Conservation (phyloP, 2,113 vertebrate genomes). For the Calonectris borealis region DNA sequence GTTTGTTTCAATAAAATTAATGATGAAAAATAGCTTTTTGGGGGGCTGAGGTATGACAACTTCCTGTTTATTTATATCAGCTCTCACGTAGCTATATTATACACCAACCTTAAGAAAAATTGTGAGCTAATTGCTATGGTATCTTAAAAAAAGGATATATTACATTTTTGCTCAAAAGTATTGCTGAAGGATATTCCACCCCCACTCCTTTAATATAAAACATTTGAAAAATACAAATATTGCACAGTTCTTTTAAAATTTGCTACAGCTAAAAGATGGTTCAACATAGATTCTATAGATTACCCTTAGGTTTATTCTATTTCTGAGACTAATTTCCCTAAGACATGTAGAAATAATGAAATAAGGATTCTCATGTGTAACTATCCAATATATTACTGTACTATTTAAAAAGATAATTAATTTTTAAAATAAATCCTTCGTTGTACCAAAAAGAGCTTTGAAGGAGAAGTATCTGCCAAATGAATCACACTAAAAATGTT, state of each 20-base stretch:
- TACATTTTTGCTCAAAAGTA: background rate
- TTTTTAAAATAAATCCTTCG: background rate
- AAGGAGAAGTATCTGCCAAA: background rate
- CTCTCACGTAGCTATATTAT: background rate
- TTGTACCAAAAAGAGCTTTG: background rate
- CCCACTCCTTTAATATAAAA: background rate
- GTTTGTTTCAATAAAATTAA: background rate
- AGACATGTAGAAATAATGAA: background rate
- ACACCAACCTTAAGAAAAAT: background rate
- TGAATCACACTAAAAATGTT: background rate
- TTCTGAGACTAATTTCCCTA: background rate
- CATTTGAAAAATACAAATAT: background rate
- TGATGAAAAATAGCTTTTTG: background rate
- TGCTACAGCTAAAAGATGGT: background rate
- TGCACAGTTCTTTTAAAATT: background rate
- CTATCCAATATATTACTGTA: background rate
- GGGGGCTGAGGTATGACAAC: background rate
- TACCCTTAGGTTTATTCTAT: background rate
- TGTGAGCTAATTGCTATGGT: background rate
- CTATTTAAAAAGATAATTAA: background rate
- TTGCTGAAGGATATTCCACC: background rate
- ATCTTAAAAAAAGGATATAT: background rate
- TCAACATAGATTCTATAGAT: background rate
- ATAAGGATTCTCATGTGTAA: background rate
- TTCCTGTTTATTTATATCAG: background rate